These are phyloP conservation scores for Rhinogobio ventralis DNA, from an alignment of 2,797 vertebrate species.

Conservation along the genomic window DNA sequence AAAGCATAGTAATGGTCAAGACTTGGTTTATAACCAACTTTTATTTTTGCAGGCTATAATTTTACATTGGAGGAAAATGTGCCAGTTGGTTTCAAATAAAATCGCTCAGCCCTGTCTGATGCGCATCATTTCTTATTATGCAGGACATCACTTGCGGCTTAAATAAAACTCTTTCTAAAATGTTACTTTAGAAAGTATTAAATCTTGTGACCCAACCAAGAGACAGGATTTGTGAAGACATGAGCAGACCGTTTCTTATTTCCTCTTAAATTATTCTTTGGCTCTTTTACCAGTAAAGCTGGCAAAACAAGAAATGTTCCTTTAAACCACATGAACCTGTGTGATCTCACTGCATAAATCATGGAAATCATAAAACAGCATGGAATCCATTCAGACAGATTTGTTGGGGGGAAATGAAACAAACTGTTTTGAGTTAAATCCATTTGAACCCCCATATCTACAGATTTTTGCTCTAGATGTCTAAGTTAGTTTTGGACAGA, in stretches of 20 bases:
- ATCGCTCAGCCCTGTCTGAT: background rate
- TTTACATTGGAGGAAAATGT: background rate
- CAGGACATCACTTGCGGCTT: background rate
- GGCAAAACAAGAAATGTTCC: conserved; percentile 9
- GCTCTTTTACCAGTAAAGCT: conserved; percentile 6
- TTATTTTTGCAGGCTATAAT: conserved; percentile 3
- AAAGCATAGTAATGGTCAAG: background rate
- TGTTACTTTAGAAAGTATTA: background rate
- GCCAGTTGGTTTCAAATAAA: background rate
- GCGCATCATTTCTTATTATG: background rate
- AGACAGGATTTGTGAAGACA: background rate
- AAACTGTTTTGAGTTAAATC: conserved; percentile 4
- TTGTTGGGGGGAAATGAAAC: conserved; percentile 19
- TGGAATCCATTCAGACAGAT: conserved; percentile 17
- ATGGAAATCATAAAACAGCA: too few species aligned
- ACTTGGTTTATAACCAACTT: background rate
- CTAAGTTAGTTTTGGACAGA: background rate
- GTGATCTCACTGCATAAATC: conserved; percentile 3
- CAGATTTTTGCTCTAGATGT: background rate
- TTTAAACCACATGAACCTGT: conserved; percentile 24
- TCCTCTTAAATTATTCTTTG: background rate
- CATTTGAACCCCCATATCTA: background rate
- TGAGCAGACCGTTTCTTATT: background rate
- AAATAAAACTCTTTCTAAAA: background rate
- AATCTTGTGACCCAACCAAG: background rate